A percentile compares a stretch with the other conserved stretches of the same genome.
Conservation (phyloP, 2,888 invertebrate genomes). For the Amphipyra tragopoginis region DNA sequence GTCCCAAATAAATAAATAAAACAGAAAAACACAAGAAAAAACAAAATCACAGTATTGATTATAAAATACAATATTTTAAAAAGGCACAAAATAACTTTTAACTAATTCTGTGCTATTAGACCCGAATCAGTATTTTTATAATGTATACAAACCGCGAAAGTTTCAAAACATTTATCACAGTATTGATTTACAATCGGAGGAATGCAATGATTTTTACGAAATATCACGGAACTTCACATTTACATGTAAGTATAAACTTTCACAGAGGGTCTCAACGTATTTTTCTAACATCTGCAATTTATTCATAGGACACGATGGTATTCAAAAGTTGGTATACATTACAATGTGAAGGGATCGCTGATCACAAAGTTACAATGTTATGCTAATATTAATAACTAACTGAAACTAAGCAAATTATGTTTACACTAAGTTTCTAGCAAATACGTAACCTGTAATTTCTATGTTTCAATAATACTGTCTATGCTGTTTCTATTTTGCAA, state of each 20-base stretch:
- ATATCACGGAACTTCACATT: too few relatives aligned
- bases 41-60: too few relatives aligned
- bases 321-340: constrained; percentile 41
- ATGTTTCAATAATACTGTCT: constrained; percentile 23
- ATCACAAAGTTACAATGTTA: constrained; percentile 54
- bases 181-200: too few relatives aligned
- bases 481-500: constrained; percentile 13
- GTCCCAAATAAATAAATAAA: too few relatives aligned
- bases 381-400: constrained; percentile 48
- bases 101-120: too few relatives aligned
- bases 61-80: too few relatives aligned
- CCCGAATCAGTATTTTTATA: too few relatives aligned
- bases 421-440: constrained; percentile 38
- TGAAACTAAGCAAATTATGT: constrained; percentile 55
- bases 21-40: too few relatives aligned
- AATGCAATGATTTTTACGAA: too few relatives aligned
- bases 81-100: too few relatives aligned
- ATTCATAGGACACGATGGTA: constrained; percentile 51
- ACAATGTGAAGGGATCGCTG: constrained; percentile 44
- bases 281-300: constrained; percentile 23
- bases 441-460: constrained; percentile 42
- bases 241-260: not conserved
- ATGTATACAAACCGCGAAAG: too few relatives aligned
- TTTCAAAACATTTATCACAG: too few relatives aligned
- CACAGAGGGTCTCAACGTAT: constrained; percentile 1